Conservation (phyloP, 2,797 vertebrate species). For the Avahi laniger region DNA sequence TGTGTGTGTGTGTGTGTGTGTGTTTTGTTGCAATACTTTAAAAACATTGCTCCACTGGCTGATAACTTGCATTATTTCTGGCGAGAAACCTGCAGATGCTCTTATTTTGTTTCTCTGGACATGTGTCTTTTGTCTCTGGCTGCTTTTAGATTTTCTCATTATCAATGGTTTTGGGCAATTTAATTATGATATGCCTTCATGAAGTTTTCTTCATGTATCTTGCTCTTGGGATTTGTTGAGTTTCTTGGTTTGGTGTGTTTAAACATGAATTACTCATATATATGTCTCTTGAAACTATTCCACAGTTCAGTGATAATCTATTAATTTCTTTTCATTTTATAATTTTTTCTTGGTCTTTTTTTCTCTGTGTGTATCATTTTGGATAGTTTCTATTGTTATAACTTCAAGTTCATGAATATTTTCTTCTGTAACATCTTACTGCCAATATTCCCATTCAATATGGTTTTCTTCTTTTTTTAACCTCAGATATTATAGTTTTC, state of each 20-base stretch:
- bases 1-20: background rate
- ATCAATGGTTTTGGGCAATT: background rate
- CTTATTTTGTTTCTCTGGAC: background rate
- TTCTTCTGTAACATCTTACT: background rate
- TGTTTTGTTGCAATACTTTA: background rate
- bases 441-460: background rate
- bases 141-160: background rate
- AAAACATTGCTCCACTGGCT: background rate
- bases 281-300: background rate
- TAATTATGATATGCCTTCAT: background rate
- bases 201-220: background rate
- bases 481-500: background rate
- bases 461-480: background rate
- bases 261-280: background rate
- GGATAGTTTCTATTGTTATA: background rate
- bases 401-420: background rate
- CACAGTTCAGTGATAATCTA: background rate
- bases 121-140: background rate
- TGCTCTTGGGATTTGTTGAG: background rate
- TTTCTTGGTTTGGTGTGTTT: background rate
- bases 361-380: background rate
- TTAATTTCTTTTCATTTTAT: background rate
- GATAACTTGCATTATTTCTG: background rate
- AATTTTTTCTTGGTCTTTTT: background rate
- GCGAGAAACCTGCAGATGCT: background rate